A percentile compares a stretch with the other conserved stretches of the same genome.
phyloP scores from a whole-genome alignment of 2,797 vertebrate genomes.

The Leptoclinus maculatus region DNA sequence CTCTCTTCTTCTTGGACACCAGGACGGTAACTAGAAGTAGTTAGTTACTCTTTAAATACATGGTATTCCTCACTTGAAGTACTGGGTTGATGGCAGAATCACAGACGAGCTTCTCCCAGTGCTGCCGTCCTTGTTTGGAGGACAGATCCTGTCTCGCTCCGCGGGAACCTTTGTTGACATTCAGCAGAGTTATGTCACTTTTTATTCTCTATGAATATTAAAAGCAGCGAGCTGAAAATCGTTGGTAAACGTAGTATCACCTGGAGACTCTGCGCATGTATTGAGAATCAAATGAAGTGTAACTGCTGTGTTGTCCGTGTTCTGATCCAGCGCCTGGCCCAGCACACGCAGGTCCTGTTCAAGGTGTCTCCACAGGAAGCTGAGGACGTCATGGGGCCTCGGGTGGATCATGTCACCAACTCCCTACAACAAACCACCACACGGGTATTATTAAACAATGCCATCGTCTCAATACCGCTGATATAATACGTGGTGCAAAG shows the following conservation, averaged over 20 bases:
- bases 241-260: constrained; percentile 21
- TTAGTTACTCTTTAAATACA: neutral
- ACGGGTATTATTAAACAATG: neutral
- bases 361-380: constrained; percentile 81
- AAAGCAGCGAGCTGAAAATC: neutral
- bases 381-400: constrained; percentile 8
- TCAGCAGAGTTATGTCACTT: neutral
- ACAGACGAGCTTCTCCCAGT: constrained; percentile 79
- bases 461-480: fast-evolving
- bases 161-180: constrained; percentile 28
- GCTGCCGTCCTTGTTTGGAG: constrained; percentile 63
- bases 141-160: constrained; percentile 50
- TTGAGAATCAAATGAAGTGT: constrained; percentile 78
- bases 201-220: neutral
- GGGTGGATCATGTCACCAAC: constrained; percentile 75
- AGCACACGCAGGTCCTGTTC: constrained; percentile 76
- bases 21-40: too few species aligned
- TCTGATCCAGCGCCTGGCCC: constrained; percentile 73
- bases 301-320: constrained; percentile 75
- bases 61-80: constrained; percentile 59
- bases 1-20: too few species aligned
- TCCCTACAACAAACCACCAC: constrained; percentile 50
- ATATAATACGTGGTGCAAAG: neutral
- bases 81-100: constrained; percentile 67
- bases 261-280: constrained; percentile 39